Percentiles rank a stretch among this genome's conserved stretches.
phyloP scores from a whole-genome alignment of 2,888 invertebrate genomes.

The Amblyteles armatorius region DNA sequence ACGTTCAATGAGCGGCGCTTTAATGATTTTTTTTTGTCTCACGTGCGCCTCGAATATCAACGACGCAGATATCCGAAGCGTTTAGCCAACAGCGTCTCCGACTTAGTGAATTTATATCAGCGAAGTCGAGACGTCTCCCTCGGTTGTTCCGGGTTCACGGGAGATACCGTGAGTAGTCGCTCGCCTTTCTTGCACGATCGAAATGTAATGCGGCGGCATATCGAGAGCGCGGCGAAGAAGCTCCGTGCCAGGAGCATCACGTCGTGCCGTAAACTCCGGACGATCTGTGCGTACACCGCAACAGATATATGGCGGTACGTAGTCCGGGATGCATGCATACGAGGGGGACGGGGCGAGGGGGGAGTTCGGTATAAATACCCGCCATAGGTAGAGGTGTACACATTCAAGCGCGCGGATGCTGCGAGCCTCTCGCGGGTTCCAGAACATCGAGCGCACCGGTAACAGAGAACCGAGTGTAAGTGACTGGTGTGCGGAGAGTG shows the following conservation, averaged over 20 bases:
- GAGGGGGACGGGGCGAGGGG: slow-evolving; percentile 17
- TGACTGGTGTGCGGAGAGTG: not conserved
- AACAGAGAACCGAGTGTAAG: not conserved
- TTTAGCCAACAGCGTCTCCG: slow-evolving; percentile 34
- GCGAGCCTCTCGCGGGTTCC: slow-evolving; percentile 22
- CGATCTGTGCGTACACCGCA: slow-evolving; percentile 60
- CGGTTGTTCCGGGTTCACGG: slow-evolving; percentile 69
- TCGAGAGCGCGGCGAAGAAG: slow-evolving; percentile 29
- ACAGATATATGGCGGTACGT: slow-evolving; percentile 8
- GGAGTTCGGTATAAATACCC: slow-evolving; percentile 54
- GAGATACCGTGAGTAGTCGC: slow-evolving; percentile 39
- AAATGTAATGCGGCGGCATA: slow-evolving; percentile 35
- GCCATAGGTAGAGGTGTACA: slow-evolving; percentile 24
- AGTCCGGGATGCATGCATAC: slow-evolving; percentile 31
- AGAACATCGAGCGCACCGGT: slow-evolving; percentile 49
- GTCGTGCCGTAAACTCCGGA: slow-evolving; percentile 58
- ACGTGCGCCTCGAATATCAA: not conserved
- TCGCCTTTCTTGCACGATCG: slow-evolving; percentile 30
- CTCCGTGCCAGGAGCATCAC: slow-evolving; percentile 58
- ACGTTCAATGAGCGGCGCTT: not conserved
- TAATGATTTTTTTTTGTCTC: not conserved
- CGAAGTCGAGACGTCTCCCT: slow-evolving; percentile 47
- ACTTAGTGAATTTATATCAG: not conserved
- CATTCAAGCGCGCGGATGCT: slow-evolving; percentile 8
- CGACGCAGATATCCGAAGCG: slow-evolving; percentile 2